Conservation (phyloP, 2,797 vertebrate genomes). For the Thamnophis elegans region DNA sequence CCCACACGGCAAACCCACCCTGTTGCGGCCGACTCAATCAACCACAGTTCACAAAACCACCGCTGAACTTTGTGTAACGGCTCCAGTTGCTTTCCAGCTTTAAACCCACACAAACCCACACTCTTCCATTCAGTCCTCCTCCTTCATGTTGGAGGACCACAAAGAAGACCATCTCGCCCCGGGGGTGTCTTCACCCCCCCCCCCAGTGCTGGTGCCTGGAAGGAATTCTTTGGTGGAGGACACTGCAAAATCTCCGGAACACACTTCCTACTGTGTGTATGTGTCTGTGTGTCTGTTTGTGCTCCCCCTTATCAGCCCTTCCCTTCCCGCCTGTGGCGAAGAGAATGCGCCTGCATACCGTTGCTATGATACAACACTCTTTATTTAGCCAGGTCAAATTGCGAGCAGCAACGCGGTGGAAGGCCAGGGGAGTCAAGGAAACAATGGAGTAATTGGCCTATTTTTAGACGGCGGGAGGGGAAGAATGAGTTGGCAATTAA, state of each 20-base stretch:
- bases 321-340: slow-evolving; percentile 10
- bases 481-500: not conserved
- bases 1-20: not conserved
- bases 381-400: slow-evolving; percentile 15
- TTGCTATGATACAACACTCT: not conserved
- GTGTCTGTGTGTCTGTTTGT: too few species aligned
- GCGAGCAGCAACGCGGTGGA: not conserved
- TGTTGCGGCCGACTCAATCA: not conserved
- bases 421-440: not conserved
- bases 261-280: slow-evolving; percentile 36
- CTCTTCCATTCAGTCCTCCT: not conserved
- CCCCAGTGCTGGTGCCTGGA: not conserved
- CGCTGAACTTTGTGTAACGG: not conserved
- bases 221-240: not conserved
- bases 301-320: slow-evolving; percentile 49
- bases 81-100: not conserved
- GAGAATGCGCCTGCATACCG: slow-evolving; percentile 25
- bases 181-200: too few species aligned
- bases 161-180: not conserved
- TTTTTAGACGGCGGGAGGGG: not conserved
- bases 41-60: not conserved
- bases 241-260: slow-evolving; percentile 36
- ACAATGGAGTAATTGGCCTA: not conserved
- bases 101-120: not conserved
- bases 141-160: not conserved